Evolutionary conservation across 2,888 invertebrate species (phyloP).

Genomic region (Pasiphila rectangulata): DNA sequence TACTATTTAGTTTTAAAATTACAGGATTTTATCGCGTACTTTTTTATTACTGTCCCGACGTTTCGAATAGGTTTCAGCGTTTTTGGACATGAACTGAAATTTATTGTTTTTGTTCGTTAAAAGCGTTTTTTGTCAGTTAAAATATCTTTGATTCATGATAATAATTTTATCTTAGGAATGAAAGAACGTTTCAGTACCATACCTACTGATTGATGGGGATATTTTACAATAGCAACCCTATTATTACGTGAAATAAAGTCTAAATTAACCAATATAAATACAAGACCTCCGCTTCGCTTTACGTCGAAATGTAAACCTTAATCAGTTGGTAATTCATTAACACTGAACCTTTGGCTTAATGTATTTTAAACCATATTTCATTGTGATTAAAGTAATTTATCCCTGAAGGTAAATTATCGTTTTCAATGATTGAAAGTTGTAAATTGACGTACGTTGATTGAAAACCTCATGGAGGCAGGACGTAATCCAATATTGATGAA

Average conservation of each 20-base stretch:
- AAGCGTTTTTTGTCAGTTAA: too few species aligned
- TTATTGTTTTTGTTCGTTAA: too few species aligned
- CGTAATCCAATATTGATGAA: constrained; percentile 7
- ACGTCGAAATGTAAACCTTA: not conserved
- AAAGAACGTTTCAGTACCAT: too few species aligned
- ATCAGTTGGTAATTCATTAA: constrained; percentile 18
- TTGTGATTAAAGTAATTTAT: constrained; percentile 2
- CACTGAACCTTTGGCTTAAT: constrained; percentile 1
- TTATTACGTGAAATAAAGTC: not conserved
- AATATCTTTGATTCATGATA: too few species aligned
- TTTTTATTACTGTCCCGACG: too few species aligned
- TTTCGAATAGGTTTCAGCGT: too few species aligned
- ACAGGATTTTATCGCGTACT: too few species aligned
- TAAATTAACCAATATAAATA: not conserved
- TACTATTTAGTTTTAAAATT: too few species aligned
- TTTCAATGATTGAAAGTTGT: constrained; percentile 14
- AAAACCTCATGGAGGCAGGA: constrained; percentile 11
- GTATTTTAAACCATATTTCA: constrained; percentile 10
- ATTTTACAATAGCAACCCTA: too few species aligned
- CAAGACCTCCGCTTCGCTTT: not conserved
- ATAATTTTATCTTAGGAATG: too few species aligned
- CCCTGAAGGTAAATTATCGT: not conserved
- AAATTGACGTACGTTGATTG: constrained; percentile 18
- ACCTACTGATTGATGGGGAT: too few species aligned
- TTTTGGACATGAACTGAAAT: too few species aligned